Conservation (phyloP, 2,888 invertebrate species). For the Leptinotarsa rubiginosa region DNA sequence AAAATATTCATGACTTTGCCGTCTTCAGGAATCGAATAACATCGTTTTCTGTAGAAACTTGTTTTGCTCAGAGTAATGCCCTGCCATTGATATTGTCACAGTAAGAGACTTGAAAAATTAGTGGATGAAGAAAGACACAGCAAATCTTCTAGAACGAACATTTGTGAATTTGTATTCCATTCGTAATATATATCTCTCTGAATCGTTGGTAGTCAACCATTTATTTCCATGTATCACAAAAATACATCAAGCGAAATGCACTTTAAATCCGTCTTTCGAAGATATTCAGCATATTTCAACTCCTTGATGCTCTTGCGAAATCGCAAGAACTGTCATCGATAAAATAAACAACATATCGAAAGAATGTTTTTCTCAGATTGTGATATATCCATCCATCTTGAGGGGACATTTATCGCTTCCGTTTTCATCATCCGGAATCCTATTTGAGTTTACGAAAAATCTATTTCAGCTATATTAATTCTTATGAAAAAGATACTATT, state of each 20-base stretch:
- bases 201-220: neutral
- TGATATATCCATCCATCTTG: neutral
- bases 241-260: conserved; percentile 21
- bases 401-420: neutral
- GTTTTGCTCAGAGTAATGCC: too few species aligned
- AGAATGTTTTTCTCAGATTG: conserved; percentile 4
- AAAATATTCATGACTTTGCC: too few species aligned
- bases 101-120: neutral
- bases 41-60: too few species aligned
- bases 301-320: neutral
- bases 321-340: conserved; percentile 9
- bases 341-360: conserved; percentile 12
- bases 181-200: neutral
- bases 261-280: conserved; percentile 13
- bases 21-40: too few species aligned
- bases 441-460: too few species aligned
- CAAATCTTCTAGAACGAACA: neutral
- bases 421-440: neutral
- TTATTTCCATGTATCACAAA: conserved; percentile 11
- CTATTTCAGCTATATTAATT: too few species aligned
- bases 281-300: conserved; percentile 1
- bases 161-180: neutral
- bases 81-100: too few species aligned
- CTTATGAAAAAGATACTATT: too few species aligned
- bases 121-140: neutral